Base-by-base conservation (phyloP, 1,140 invertebrate species). In the Conopomorpha cramerella region DNA sequence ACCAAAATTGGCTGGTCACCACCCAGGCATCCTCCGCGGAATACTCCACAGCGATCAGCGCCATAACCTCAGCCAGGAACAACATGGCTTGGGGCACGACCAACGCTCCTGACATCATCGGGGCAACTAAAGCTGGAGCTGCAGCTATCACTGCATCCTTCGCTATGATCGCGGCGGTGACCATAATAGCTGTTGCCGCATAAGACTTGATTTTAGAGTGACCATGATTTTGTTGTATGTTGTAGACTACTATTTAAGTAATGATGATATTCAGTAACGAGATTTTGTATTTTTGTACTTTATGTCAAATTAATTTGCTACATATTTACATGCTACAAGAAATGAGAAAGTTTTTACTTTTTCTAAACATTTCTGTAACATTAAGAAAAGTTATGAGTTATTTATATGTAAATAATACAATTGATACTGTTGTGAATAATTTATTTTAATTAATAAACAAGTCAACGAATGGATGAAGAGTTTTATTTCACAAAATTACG, bases 41-140 rank as follows among this genome's bases (percentile, higher is more conserved):
- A 19, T 70, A 38, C 36, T 45, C 17, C 15, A 41, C 43, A 4
- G 52, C 59, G 0, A 42, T 67, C 8, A 51, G 51, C 8, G 51
- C 56, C 8, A 66, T 73, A 16, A 46, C n/a, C 4, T 51, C 56
- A 7, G 59, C 65, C 2, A 41, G 65, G 0, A 45, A 15, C 12
- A 73, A 67, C 27, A 70, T 68, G 7, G 48, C 36, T 1, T 70
- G 65, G 65, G 68, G 63, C 0, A 50, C 45, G n/a, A 38, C 17
- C 1, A 59, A 66, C 11, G 61, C 47, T 16, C 61, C 70, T 14
- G 36, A 16, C 0, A 55, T 73, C 11, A 8, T 73, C 14, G 28
- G 31, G 4, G 68, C 68, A 1, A 49, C 53, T 0, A 51, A 50
- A 34, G 53, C 37, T 10, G 40, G 58, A 2, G 53, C 65, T 1